Base-by-base conservation (phyloP, 2,888 invertebrate species). In the Myopa tessellatipennis region DNA sequence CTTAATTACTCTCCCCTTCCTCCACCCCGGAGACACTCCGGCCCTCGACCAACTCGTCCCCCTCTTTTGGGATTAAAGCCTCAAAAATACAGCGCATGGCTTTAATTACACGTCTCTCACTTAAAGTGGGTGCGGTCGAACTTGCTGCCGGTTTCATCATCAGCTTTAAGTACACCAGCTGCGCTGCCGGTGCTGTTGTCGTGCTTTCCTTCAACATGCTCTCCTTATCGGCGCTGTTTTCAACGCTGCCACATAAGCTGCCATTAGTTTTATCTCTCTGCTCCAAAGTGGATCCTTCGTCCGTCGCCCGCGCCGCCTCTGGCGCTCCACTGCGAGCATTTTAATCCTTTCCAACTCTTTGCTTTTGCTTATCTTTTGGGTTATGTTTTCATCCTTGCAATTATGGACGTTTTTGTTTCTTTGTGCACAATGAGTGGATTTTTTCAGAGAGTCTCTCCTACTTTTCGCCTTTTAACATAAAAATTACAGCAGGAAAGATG, bases 351-450 rank as follows among this genome's bases (percentile, higher is more conserved):
- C 58, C 75, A 75, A 68, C 75, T 75, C 75, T 68, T 58, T 68
- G 8, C 55, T 72, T 36, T 68, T 55, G 73, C 72, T 68, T 73
- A 73, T 72, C 73, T 77, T 74, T 77, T 61, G 69, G 73, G 70
- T 75, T 78, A 74, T 74, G 61, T 74, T 79, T 74, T 70, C 69
- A 65, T 70, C 60, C 72, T 75, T 74, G 75, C 77, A 79, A 79
- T 79, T 79, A 79, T 77, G 74, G 74, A 70, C 77, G 71, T 72
- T 75, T 79, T 77, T 79, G 79, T 75, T 79, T 79, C 77, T 71
- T 72, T 70, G 60, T 74, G 68, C 68, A 75, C 77, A 77, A 75
- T 69, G 73, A 79, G 75, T 74, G 74, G 73, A 77, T 74, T 77
- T 78, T 73, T 79, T 75, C 67, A 65, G 68, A 65, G 71, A 70